Evolutionary conservation across 2,797 vertebrate species (phyloP), one percentile per base, ranked within the genome.

Genomic region (Dromococcyx pavoninus): DNA sequence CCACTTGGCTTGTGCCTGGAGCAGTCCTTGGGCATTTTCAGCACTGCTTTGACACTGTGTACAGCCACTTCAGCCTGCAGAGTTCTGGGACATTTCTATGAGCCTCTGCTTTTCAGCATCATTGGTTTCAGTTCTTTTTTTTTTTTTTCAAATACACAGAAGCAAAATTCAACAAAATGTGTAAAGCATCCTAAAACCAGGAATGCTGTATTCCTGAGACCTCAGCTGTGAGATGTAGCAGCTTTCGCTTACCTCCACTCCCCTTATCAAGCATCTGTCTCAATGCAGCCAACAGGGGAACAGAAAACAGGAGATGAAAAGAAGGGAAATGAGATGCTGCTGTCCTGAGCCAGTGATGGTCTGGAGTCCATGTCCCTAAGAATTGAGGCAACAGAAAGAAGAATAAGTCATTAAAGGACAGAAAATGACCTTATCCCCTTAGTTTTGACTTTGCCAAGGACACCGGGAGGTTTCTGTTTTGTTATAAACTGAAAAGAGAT

Each of bases 1-100:
- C 13, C 70, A 30, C 92, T 90, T 87, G 92, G 92, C 88, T 73
- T 39, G 33, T 79, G 83, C 66, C 62, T 75, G 77, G 33, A 79
- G 62, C 88, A 86, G 62, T 33, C 35, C 66, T 65, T 58, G 76
- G 70, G 35, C 77, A 91, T 76, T 44, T 80, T 58, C 80, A 76
- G 80, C 23, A 2, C 60, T 67, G 76, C 67, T 94, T 81, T 83
- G 61, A 84, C 78, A 43, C 14, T 46, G 9, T 4, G 35, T 24
- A 32, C 64, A 53, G 51, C 24, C 35, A 32, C 70, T 69, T 71
- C 70, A 24, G 35, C 61, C 57, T 85, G 32, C 64, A 53, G 24
- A 17, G 30, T 66, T 85, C 27, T 4, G 17, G 43, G 57, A 28
- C 4, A 10, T 62, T 86, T 91, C 57, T 86, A 1, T 28, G 18